Evolutionary conservation across 2,113 vertebrate genomes (phyloP).

Genomic region (Proteles cristata): DNA sequence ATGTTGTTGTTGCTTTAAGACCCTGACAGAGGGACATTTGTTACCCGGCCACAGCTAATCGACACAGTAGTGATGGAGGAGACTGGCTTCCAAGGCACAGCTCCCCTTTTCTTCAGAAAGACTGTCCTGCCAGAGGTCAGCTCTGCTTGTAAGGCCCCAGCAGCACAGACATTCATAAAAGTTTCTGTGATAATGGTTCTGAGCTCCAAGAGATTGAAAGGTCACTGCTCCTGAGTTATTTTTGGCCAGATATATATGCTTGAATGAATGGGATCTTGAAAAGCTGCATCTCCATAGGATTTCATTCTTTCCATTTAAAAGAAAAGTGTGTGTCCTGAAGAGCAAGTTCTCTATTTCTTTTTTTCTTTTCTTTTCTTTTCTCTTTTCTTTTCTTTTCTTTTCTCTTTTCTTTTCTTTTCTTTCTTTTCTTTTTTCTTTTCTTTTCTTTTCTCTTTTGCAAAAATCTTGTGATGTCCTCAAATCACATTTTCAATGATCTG

Average conservation of each 20-base stretch:
- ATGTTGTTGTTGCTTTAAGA: background rate
- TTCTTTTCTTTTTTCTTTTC: background rate
- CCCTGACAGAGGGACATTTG: background rate
- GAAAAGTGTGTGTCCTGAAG: background rate
- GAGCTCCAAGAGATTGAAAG: background rate
- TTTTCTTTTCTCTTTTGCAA: background rate
- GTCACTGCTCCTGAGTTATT: background rate
- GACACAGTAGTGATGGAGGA: no score
- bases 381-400: background rate
- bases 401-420: background rate
- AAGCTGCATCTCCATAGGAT: background rate
- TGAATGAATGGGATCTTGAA: background rate
- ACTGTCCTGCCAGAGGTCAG: background rate
- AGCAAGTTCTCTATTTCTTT: background rate
- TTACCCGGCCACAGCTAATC: background rate
- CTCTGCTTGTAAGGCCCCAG: no score
- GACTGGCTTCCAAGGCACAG: background rate
- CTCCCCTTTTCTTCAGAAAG: background rate
- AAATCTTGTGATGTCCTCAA: background rate
- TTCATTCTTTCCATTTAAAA: background rate
- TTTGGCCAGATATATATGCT: background rate
- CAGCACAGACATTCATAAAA: background rate
- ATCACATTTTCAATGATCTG: background rate
- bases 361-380: background rate
- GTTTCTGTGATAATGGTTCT: background rate